phyloP scores from a whole-genome alignment of 2,888 invertebrate genomes.

The Macrosoma leucophasiata region DNA sequence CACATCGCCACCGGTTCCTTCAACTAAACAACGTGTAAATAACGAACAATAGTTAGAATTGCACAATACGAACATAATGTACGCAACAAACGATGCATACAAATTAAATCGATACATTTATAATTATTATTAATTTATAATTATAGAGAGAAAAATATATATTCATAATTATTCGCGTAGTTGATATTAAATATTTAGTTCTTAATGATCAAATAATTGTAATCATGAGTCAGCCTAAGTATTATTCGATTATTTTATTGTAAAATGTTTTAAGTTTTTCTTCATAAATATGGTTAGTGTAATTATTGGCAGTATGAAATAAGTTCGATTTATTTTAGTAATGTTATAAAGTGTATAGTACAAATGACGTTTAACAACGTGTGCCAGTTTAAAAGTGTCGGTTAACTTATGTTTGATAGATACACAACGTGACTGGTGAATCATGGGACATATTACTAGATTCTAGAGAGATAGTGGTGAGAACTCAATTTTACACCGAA shows the following conservation, averaged over 20 bases:
- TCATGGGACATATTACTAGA: too few relatives aligned
- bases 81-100: slow-evolving; percentile 52
- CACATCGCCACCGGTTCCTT: too few relatives aligned
- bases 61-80: slow-evolving; percentile 42
- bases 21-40: not conserved
- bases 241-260: slow-evolving; percentile 42
- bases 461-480: too few relatives aligned
- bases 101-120: slow-evolving; percentile 33
- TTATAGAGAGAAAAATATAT: slow-evolving; percentile 29
- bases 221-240: slow-evolving; percentile 58
- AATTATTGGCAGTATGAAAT: too few relatives aligned
- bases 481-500: too few relatives aligned
- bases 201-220: slow-evolving; percentile 36
- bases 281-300: too few relatives aligned
- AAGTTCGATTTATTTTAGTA: too few relatives aligned
- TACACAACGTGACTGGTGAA: too few relatives aligned
- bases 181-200: slow-evolving; percentile 61
- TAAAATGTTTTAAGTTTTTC: slow-evolving; percentile 12
- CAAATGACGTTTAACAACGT: too few relatives aligned
- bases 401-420: too few relatives aligned
- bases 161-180: slow-evolving; percentile 38
- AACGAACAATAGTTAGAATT: slow-evolving; percentile 2
- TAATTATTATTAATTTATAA: slow-evolving; percentile 43
- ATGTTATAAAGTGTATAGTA: too few relatives aligned
- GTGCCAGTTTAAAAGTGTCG: too few relatives aligned